Evolutionary conservation across 2,888 invertebrate species (phyloP).

Genomic region (Ametastegia equiseti): DNA sequence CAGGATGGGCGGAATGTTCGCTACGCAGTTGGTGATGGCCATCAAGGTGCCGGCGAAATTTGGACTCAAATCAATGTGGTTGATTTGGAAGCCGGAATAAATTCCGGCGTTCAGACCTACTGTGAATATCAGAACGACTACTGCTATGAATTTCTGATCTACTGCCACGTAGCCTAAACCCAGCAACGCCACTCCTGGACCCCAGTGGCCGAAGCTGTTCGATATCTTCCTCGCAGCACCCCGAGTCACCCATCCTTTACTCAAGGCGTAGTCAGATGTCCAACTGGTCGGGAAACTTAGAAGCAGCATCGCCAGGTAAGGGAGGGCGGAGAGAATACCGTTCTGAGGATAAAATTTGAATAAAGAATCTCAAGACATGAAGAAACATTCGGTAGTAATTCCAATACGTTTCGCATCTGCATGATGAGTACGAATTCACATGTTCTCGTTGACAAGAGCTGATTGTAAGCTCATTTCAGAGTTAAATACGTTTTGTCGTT

Average conservation of each 20-base stretch:
- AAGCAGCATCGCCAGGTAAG: constrained; percentile 79
- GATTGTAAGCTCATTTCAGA: too few relatives aligned
- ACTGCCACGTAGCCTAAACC: constrained; percentile 66
- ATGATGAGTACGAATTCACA: neutral
- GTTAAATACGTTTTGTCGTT: too few relatives aligned
- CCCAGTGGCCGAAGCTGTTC: constrained; percentile 79
- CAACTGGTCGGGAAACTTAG: constrained; percentile 77
- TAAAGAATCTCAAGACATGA: neutral
- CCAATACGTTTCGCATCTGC: too few relatives aligned
- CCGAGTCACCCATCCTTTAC: constrained; percentile 63
- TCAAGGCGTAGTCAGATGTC: constrained; percentile 75
- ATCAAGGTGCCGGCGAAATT: constrained; percentile 77
- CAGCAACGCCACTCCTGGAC: constrained; percentile 75
- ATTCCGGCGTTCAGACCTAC: constrained; percentile 72
- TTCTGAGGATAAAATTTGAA: constrained; percentile 67
- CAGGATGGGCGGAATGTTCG: constrained; percentile 74
- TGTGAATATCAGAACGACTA: constrained; percentile 68
- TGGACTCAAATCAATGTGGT: constrained; percentile 77
- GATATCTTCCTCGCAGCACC: constrained; percentile 71
- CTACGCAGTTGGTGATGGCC: constrained; percentile 77
- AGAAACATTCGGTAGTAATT: neutral
- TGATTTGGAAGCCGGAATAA: constrained; percentile 74
- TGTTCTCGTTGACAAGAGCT: too few relatives aligned
- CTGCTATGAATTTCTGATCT: constrained; percentile 55
- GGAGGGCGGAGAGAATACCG: constrained; percentile 78